Percentiles rank a stretch among this genome's conserved stretches.
Evolutionary conservation across 2,888 invertebrate genomes (phyloP).

Genomic region (Dexiosoma caninum): DNA sequence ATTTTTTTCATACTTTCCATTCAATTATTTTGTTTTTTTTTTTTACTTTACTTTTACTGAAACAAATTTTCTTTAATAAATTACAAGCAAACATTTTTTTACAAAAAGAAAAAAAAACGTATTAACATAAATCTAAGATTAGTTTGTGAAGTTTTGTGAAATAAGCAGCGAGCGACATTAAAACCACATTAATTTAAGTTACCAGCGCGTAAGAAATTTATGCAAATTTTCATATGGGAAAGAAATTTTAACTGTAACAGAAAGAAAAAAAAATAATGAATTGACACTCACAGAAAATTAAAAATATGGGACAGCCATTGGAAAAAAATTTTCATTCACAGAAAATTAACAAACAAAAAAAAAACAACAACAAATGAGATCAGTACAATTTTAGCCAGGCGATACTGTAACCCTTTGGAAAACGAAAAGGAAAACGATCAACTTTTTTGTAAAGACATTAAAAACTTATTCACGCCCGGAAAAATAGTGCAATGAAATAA

Average conservation of each 20-base stretch:
- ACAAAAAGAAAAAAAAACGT: neutral
- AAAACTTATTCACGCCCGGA: constrained; percentile 61
- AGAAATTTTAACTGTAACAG: constrained; percentile 9
- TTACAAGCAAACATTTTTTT: too few relatives aligned
- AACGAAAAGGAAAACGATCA: constrained; percentile 10
- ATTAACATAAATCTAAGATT: constrained; percentile 60
- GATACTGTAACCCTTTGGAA: constrained; percentile 44
- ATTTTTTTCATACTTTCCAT: too few relatives aligned
- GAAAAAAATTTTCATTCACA: constrained; percentile 7
- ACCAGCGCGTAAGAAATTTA: constrained; percentile 43
- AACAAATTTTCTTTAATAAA: too few relatives aligned
- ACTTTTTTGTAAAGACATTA: constrained; percentile 20
- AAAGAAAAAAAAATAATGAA: constrained; percentile 43
- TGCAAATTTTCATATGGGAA: constrained; percentile 30
- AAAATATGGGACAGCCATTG: constrained; percentile 9
- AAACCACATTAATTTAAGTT: constrained; percentile 61
- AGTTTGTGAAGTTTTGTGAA: constrained; percentile 43
- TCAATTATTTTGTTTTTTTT: too few relatives aligned
- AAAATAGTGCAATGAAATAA: constrained; percentile 21
- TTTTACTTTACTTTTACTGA: too few relatives aligned
- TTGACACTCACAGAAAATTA: constrained; percentile 36
- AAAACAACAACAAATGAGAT: too few relatives aligned
- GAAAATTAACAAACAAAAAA: constrained; percentile 30
- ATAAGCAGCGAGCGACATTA: constrained; percentile 54
- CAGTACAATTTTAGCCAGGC: too few relatives aligned